Base-by-base conservation (phyloP, 1,140 invertebrate genomes). In the Nasonia giraulti region DNA sequence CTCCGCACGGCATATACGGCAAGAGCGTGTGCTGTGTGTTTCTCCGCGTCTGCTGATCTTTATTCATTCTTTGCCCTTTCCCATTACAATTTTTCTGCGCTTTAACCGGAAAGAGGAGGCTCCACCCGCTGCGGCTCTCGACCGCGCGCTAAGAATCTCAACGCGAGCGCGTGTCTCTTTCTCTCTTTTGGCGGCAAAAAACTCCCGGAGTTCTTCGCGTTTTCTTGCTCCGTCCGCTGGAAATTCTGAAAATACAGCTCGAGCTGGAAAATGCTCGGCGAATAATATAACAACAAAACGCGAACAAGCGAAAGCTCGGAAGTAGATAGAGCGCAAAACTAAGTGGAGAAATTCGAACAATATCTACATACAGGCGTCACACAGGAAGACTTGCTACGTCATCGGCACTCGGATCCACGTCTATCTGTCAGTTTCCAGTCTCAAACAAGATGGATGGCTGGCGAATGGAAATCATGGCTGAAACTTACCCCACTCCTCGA, bases 361-460 rank as follows among this genome's bases (percentile, higher is more conserved):
- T 85, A 81, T 86, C 85, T 87, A 85, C 74, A 80, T 85, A 82
- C 85, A 86, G 85, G 69, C 75, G 47, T 82, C 66, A 73, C 66
- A 73, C 74, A 76, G 91, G 55, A 62, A 93, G 91, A 92, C 91
- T 93, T 93, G 91, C 91, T 90, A 93, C 92, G 92, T 93, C 92
- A 92, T 89, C 90, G 91, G 90, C 92, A 92, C 92, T 93, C 90
- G 92, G 91, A 92, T 93, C 91, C 89, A 90, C 92, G 92, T 93
- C 92, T 93, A 93, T 92, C 92, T 93, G 92, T 93, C 92, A 93
- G 92, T 92, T 93, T 92, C 92, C 92, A 92, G 92, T 93, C 92
- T 93, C 92, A 93, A 93, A 93, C 91, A 93, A 93, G 93, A 93
- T 93, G 92, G 92, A 93, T 93, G 91, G 92, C 92, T 91, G 90